Evolutionary conservation across 2,888 invertebrate species (phyloP).

Genomic region (Heliconius erato): DNA sequence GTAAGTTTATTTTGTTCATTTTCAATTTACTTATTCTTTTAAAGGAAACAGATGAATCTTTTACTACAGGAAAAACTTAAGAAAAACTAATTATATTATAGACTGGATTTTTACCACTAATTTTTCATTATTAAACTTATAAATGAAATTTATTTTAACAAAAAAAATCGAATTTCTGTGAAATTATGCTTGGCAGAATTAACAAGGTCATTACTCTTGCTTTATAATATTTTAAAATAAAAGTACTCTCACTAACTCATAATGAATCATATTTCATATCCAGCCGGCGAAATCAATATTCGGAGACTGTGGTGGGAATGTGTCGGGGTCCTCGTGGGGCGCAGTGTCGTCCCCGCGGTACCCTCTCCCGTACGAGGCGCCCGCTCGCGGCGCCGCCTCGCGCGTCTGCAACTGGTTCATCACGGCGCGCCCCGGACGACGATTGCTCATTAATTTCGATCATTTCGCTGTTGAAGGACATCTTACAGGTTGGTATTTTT

Average conservation of each 20-base stretch:
- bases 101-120: too few species aligned
- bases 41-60: not conserved
- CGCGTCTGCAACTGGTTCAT: slow-evolving; percentile 99
- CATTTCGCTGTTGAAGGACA: slow-evolving; percentile 97
- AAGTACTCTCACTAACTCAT: too few species aligned
- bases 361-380: slow-evolving; percentile 95
- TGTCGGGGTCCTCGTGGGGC: slow-evolving; percentile 93
- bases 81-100: too few species aligned
- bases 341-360: slow-evolving; percentile 95
- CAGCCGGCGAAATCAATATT: slow-evolving; percentile 93
- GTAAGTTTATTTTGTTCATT: slow-evolving; percentile 56
- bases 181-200: too few species aligned
- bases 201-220: not conserved
- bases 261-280: not conserved
- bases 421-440: slow-evolving; percentile 93
- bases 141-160: too few species aligned
- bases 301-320: slow-evolving; percentile 97
- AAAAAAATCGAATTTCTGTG: too few species aligned
- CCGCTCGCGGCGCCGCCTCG: slow-evolving; percentile 91
- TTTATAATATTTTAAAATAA: too few species aligned
- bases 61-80: not conserved
- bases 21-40: not conserved
- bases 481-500: slow-evolving; percentile 87
- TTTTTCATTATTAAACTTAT: too few species aligned
- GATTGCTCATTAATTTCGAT: slow-evolving; percentile 96